phyloP scores from a whole-genome alignment of 2,113 vertebrate species.

The Spea bombifrons region DNA sequence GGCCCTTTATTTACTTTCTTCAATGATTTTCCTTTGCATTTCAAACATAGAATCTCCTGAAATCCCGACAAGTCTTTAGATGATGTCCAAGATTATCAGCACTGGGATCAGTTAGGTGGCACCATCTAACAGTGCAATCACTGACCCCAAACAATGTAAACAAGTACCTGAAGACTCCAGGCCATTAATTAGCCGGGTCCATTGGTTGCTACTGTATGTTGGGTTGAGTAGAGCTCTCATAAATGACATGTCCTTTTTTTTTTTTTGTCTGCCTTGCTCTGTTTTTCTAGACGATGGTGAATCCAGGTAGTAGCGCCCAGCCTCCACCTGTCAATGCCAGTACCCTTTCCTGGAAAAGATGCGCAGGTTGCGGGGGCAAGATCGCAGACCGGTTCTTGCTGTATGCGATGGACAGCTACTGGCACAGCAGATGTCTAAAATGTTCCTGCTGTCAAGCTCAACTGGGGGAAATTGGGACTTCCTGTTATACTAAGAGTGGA shows the following conservation, averaged over 20 bases:
- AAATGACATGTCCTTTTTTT: slow-evolving; percentile 16
- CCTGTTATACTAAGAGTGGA: slow-evolving; percentile 97
- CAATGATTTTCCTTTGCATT: neutral
- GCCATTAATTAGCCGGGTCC: slow-evolving; percentile 5
- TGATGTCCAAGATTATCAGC: neutral
- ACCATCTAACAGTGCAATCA: slow-evolving; percentile 20
- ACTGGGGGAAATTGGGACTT: slow-evolving; percentile 96
- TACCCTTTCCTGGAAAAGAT: slow-evolving; percentile 94
- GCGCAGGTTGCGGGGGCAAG: slow-evolving; percentile 94
- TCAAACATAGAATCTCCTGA: neutral
- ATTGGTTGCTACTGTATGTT: slow-evolving; percentile 27
- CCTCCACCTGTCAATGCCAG: slow-evolving; percentile 86
- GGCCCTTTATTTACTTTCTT: no score
- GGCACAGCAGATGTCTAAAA: slow-evolving; percentile 98
- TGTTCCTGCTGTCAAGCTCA: slow-evolving; percentile 99
- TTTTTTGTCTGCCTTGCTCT: slow-evolving; percentile 44
- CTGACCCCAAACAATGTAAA: slow-evolving; percentile 43
- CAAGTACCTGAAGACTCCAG: slow-evolving; percentile 3
- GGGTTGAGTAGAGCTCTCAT: neutral
- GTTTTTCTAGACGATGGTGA: slow-evolving; percentile 83
- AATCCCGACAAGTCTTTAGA: slow-evolving; percentile 1
- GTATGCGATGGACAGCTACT: slow-evolving; percentile 99
- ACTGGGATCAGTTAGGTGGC: slow-evolving; percentile 31
- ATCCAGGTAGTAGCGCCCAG: slow-evolving; percentile 91
- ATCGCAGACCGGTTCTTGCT: slow-evolving; percentile 98